Conservation (phyloP, 2,797 vertebrate genomes). For the Poeciliopsis gracilis region DNA sequence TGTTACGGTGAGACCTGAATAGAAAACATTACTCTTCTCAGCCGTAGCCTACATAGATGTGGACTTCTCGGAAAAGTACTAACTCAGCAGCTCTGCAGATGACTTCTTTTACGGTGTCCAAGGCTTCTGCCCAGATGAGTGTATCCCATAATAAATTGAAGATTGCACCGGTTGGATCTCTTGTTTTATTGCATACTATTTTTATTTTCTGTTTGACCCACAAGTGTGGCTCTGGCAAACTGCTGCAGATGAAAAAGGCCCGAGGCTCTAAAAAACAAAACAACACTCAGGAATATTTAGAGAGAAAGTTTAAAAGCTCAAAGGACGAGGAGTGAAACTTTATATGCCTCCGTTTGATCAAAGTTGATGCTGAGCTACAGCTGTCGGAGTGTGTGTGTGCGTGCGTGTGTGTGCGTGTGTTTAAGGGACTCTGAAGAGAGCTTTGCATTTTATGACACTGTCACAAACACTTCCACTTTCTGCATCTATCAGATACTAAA, state of each 20-base stretch:
- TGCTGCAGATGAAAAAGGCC: not conserved
- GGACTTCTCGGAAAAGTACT: conserved; percentile 45
- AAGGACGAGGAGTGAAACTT: conserved; percentile 16
- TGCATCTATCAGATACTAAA: not conserved
- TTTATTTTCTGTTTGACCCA: conserved; percentile 9
- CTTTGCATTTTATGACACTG: conserved; percentile 1
- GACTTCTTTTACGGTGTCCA: conserved; percentile 47
- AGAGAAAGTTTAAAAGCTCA: conserved; percentile 3
- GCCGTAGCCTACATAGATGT: conserved; percentile 51
- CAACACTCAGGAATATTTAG: not conserved
- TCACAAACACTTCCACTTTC: not conserved
- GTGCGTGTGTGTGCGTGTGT: not conserved
- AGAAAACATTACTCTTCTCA: conserved; percentile 63
- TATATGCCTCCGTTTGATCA: not conserved
- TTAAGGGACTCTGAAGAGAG: not conserved
- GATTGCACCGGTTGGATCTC: conserved; percentile 17
- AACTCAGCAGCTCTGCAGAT: conserved; percentile 57
- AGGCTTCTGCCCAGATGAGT: conserved; percentile 34
- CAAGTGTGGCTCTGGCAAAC: conserved; percentile 1
- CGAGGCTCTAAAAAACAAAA: not conserved
- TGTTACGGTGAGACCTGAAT: conserved; percentile 50
- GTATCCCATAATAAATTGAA: conserved; percentile 43
- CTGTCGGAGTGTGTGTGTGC: not conserved
- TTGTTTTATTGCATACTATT: conserved; percentile 14
- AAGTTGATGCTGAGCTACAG: conserved; percentile 18